Evolutionary conservation across 2,797 vertebrate genomes (phyloP), one percentile per base, ranked within the genome.

Genomic region (Phrynocephalus vlangalii): DNA sequence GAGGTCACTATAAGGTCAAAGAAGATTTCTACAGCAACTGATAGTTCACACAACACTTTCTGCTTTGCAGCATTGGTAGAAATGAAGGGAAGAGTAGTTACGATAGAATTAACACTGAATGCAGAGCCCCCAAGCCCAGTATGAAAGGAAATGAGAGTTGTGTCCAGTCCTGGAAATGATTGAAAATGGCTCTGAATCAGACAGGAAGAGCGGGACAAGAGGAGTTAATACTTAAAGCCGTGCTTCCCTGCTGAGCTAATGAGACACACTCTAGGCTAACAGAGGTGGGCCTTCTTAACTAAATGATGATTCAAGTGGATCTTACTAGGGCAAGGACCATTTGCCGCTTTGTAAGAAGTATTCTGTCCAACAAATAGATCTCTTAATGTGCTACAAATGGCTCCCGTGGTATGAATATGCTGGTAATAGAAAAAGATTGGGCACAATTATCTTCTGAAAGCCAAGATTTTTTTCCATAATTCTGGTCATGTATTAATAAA

Each of bases 351-450:
- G 73, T n/a, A 67, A 78, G 63, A 81, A 85, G 66, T 48, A 87
- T 87, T 84, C 63, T 66, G 82, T 77, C 86, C 71, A 66, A 83
- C 86, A 91, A 93, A 92, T 77, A 15, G 44, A 67, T 30, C 44
- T 26, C 50, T 76, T 90, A 88, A 88, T 71, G 77, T 68, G 70
- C 81, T 76, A 50, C 26, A 83, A 82, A 73, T 75, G 48, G 56
- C 56, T 68, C n/a, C 68, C 48, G 30, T 48, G 20, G 26, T 44
- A 71, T 86, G 83, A 84, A 83, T 83, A 80, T 10, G 71, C 44
- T 13, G 30, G 24, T 73, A 86, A 50, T 10, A 48, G 83, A 73
- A 80, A 24, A 20, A 66, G 4, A 60, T 66, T 50, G 15, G 56
- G 30, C 16, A 26, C 60, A 89, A 38, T 83, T 20, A 15, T 84